Base-by-base conservation (phyloP, 2,888 invertebrate species). In the Pseudeuparius sepicola region DNA sequence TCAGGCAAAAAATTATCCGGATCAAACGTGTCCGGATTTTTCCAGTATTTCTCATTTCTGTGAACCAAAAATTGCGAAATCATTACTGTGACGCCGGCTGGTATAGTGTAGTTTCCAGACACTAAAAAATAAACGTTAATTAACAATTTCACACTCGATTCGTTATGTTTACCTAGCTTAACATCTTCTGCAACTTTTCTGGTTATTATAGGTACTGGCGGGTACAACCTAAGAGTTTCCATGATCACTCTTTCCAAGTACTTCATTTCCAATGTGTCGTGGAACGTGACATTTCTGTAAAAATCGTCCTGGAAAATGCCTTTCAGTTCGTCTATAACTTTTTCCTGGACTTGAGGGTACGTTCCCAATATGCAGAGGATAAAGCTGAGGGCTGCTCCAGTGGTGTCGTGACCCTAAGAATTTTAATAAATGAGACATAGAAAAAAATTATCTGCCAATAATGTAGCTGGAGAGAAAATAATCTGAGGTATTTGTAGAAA, bases 1-100 rank as follows among this genome's bases (percentile, higher is more conserved):
- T 88, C 87, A 0, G 85, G 81, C 43, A 86, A 66, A 67, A 88
- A 89, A 56, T 87, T 80, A 59, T 88, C 87, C 2, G 89, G 88
- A 64, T 88, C 70, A 56, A 84, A 89, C 42, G 66, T 68, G 25
- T 75, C 66, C 0, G 89, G 82, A 59, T 89, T 78, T 5, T 80
- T 75, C 61, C 82, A 89, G 31, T 77, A 68, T 45, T 78, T 74
- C 2, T 70, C 64, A 45, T 78, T 70, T 36, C 82, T 75, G 57
- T 89, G 88, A 32, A 82, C 57, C 50, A 73, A 70, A 53, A 67
- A 75, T 2, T 77, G 78, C 2, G 71, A 70, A 30, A 86, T 71
- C 2, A 75, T 57, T 4, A 82, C 69, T 0, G 82, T 82, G 2
- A 74, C 64, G n/a, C 78, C 79, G 9, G 72, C 68, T 11, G 86